Base-by-base conservation (phyloP, 2,113 vertebrate species). In the Sclerurus mexicanus region DNA sequence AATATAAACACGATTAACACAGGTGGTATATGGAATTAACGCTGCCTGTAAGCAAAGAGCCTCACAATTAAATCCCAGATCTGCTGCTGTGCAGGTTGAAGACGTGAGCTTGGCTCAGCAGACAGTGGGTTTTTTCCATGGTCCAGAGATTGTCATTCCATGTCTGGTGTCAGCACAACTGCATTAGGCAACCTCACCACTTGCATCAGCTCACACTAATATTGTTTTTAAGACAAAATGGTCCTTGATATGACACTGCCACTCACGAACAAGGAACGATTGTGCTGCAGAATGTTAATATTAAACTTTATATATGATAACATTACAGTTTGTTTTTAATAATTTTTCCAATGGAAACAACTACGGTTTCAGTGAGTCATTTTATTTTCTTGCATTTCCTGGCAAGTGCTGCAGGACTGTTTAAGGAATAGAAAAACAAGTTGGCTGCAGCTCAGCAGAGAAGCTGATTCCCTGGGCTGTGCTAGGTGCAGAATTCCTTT, bases 81-180 rank as follows among this genome's bases (percentile, higher is more conserved):
- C 84, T 96, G 85, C 59, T 64, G 89, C 86, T 94, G 72, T 63
- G 87, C 87, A 78, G 85, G 94, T 87, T 89, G 86, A 50, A 92
- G 94, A 84, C 0, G 23, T 92, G 97, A 85, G 85, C 80, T 90
- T 97, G 71, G 53, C 91, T 97, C 94, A 80, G 75, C 94, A 91
- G 90, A 95, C 92, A 96, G 94, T 89, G 60, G 50, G 30, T 78
- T 97, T 82, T 78, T 94, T 63, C 89, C 84, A 88, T 90, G 92
- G 97, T 95, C 95, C 88, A 86, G 83, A 90, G 95, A 96, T 93
- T 97, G 88, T 96, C 92, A 94, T 96, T 97, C 96, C 95, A 53
- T 39, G 76, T 92, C 87, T 91, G 92, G 90, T 88, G 96, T 91
- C 80, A 97, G 89, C 85, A 95, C 91, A 91, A 66, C 96, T 97